Evolutionary conservation across 2,797 vertebrate genomes (phyloP).

Genomic region (Micrastur ruficollis): DNA sequence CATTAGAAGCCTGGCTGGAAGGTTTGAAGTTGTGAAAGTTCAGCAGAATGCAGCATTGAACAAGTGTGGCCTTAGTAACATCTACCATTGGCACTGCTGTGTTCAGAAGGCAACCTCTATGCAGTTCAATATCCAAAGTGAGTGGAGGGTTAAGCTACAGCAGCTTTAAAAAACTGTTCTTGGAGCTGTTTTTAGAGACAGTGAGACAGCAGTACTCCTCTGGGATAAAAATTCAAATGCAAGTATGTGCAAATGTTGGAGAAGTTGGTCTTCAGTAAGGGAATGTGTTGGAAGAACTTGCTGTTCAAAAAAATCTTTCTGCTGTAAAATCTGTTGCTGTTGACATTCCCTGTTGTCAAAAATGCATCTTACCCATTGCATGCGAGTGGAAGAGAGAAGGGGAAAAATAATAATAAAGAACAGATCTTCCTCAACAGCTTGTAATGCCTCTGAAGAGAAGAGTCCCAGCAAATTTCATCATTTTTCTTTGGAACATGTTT

Average conservation of each 20-base stretch:
- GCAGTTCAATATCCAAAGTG: not conserved
- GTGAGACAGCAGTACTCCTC: not conserved
- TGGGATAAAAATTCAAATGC: not conserved
- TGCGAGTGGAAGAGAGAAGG: not conserved
- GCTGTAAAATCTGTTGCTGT: not conserved
- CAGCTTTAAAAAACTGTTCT: not conserved
- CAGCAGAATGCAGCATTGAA: not conserved
- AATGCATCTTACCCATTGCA: not conserved
- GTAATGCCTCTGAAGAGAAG: not conserved
- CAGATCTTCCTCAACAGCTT: not conserved
- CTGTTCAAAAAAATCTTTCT: not conserved
- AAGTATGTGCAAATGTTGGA: not conserved
- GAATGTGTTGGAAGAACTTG: not conserved
- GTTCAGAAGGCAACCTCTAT: not conserved
- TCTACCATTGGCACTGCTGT: not conserved
- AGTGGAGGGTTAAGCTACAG: not conserved
- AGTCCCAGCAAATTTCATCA: fast-evolving
- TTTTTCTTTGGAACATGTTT: not conserved
- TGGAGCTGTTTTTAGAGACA: not conserved
- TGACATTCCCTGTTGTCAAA: not conserved
- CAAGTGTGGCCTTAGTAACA: not conserved
- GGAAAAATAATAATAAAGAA: not conserved
- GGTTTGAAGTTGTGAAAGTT: not conserved
- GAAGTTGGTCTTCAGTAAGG: not conserved
- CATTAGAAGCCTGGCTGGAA: not conserved